Evolutionary conservation across 2,797 vertebrate genomes (phyloP).

Genomic region (Coregonus sp.): DNA sequence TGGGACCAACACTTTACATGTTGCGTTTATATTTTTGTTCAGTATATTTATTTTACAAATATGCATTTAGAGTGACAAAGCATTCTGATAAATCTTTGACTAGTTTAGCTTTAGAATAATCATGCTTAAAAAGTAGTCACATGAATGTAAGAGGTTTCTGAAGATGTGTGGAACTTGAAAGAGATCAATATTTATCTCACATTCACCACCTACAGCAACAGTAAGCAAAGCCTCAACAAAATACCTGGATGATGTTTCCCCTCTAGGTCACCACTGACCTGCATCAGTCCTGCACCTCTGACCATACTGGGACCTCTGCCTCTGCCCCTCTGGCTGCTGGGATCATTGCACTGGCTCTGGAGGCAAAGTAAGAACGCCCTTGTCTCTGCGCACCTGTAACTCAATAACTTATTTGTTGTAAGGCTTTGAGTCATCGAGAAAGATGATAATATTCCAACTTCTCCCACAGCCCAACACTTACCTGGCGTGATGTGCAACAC

Average conservation of each 20-base stretch:
- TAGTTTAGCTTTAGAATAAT: neutral
- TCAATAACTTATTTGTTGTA: neutral
- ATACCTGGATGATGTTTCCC: neutral
- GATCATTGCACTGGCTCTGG: constrained; percentile 76
- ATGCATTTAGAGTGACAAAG: neutral
- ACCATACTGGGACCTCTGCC: constrained; percentile 76
- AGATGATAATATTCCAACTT: neutral
- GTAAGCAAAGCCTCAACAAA: neutral
- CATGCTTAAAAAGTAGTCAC: neutral
- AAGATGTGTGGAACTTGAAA: neutral
- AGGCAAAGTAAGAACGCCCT: constrained; percentile 76
- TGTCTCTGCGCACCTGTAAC: neutral
- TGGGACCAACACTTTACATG: no score
- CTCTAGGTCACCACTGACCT: constrained; percentile 78
- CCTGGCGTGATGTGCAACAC: constrained; percentile 80
- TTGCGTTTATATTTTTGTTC: no score
- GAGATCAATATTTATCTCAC: neutral
- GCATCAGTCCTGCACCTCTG: constrained; percentile 69
- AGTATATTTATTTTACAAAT: no score
- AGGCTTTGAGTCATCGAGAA: neutral
- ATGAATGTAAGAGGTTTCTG: neutral
- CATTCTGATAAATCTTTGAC: neutral
- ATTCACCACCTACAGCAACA: neutral
- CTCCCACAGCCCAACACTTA: constrained; percentile 70
- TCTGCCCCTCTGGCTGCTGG: constrained; percentile 74